phyloP scores from a whole-genome alignment of 35 echinoderm and acorn worm genomes.

The Strongylocentrotus purpuratus region DNA sequence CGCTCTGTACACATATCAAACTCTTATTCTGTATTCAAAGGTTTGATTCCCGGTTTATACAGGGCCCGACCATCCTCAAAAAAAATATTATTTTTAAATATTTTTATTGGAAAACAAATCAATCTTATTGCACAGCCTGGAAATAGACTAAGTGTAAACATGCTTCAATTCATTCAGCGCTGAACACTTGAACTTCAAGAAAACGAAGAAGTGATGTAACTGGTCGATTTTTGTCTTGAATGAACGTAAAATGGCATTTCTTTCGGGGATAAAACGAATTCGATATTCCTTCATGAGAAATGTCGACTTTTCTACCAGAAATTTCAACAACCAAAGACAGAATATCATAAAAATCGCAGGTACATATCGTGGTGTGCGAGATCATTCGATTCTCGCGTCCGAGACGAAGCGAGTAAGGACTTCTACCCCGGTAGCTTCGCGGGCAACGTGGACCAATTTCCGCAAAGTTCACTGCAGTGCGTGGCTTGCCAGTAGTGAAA shows the following conservation, averaged over 20 bases:
- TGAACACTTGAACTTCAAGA: too few relatives aligned
- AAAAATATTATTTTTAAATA: too few relatives aligned
- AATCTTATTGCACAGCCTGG: too few relatives aligned
- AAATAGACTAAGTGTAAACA: too few relatives aligned
- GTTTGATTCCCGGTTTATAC: too few relatives aligned
- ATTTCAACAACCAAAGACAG: background rate
- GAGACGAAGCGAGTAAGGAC: background rate
- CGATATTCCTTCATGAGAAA: background rate
- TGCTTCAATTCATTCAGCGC: too few relatives aligned
- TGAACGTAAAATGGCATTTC: background rate
- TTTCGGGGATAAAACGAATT: background rate
- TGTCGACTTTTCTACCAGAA: background rate
- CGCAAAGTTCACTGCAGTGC: background rate
- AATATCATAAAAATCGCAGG: background rate
- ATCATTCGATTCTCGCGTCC: background rate
- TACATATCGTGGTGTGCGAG: background rate
- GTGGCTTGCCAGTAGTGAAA: background rate
- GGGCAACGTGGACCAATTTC: background rate
- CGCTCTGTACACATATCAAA: too few relatives aligned
- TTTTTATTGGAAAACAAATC: too few relatives aligned
- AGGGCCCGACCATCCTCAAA: too few relatives aligned
- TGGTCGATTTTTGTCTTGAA: too few relatives aligned
- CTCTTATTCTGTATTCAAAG: too few relatives aligned
- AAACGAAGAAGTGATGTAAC: too few relatives aligned
- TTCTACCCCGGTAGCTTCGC: background rate